Evolutionary conservation across 2,888 invertebrate species (phyloP), one percentile per base, ranked within the genome.

Genomic region (Protula sp.): DNA sequence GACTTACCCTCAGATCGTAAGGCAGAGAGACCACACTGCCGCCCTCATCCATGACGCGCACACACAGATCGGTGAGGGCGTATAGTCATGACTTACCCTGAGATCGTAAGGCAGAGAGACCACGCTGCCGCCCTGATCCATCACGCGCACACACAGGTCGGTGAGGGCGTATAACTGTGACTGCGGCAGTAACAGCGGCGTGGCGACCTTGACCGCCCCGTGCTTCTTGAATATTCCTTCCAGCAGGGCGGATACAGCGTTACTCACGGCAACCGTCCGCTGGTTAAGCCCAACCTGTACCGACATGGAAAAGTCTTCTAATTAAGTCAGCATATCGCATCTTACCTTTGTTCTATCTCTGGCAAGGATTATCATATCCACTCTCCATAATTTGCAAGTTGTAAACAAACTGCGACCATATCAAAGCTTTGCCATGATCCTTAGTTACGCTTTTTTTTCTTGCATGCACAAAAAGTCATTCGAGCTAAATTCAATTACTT

Each of bases 31-130:
- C 90, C 0, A 95, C 86, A 59, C 87, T 87, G 0, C 95, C 95
- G 29, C 88, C 88, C 61, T 89, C 87, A 0, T 93, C 92, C 91
- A 97, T 93, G 14, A 94, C 82, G 69, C 87, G 87, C 0, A 92
- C 91, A 59, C 58, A 88, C 24, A 68, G 68, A 19, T 76, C 75
- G 55, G 59, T 62, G 57, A 67, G 60, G 45, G 70, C 67, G 57
- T 74, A 76, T 51, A 75, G 55, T 26, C 69, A 2, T 94, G 94
- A 77, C 90, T 60, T 63, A 79, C 87, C 79, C 88, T 85, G 67
- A 94, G 84, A 82, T 97, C 93, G 74, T 89, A 88, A 0, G 95
- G 94, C 58, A 94, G 81, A 55, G 88, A 87, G 4, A 94, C 90
- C 0, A 95, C 86, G 59, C 87, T 87, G 0, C 95, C 95, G 29